Conservation (phyloP, 1,140 invertebrate species). For the Gonatopus flavifemur region DNA sequence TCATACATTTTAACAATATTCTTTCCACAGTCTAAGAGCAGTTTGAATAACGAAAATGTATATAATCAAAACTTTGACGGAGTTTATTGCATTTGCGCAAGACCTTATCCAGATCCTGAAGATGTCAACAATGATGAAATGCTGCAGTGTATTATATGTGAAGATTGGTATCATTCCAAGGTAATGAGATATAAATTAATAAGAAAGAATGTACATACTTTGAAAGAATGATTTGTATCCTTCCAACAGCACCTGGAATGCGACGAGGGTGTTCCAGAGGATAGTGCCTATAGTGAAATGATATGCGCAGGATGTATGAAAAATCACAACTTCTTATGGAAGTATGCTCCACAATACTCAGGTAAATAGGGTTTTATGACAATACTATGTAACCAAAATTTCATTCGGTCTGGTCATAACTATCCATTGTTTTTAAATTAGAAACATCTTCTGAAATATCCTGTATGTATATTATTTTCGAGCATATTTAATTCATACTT, state of each 20-base stretch:
- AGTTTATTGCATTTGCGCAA: slow-evolving; percentile 88
- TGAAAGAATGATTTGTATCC: background rate
- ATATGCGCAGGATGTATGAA: slow-evolving; percentile 75
- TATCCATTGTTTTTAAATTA: too few relatives aligned
- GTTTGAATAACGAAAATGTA: slow-evolving; percentile 73
- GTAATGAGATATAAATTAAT: slow-evolving; percentile 41
- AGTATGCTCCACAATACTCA: slow-evolving; percentile 63
- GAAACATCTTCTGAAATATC: too few relatives aligned
- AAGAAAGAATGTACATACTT: background rate
- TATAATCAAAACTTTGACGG: slow-evolving; percentile 97
- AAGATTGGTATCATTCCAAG: slow-evolving; percentile 94
- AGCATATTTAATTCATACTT: too few relatives aligned
- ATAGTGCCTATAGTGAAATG: slow-evolving; percentile 76
- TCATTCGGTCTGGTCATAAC: too few relatives aligned
- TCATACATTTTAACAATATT: background rate
- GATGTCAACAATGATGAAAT: slow-evolving; percentile 82
- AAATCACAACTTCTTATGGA: slow-evolving; percentile 72
- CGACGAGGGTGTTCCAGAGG: slow-evolving; percentile 59
- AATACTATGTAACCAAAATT: slow-evolving; percentile 4
- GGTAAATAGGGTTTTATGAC: too few relatives aligned
- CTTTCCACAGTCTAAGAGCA: slow-evolving; percentile 60
- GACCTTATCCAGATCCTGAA: slow-evolving; percentile 93
- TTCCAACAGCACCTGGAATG: slow-evolving; percentile 73
- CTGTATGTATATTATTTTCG: too few relatives aligned
- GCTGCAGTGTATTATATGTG: slow-evolving; percentile 96